A percentile compares a stretch with the other conserved stretches of the same genome.
phyloP scores from a whole-genome alignment of 2,888 invertebrate genomes.

The Cancer borealis region DNA sequence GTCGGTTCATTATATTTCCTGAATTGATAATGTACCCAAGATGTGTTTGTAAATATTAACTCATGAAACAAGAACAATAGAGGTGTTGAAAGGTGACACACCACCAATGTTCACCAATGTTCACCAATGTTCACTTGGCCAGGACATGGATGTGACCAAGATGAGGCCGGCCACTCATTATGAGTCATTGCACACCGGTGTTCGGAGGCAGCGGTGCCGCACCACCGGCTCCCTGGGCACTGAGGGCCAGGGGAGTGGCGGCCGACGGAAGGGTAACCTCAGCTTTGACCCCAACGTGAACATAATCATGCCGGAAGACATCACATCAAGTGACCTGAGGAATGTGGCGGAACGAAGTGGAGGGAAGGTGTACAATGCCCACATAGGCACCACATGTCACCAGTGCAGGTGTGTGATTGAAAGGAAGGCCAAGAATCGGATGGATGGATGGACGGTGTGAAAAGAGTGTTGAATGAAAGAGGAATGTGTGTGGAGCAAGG shows the following conservation, averaged over 20 bases:
- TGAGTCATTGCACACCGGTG: neutral
- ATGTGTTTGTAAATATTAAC: neutral
- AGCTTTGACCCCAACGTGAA: constrained; percentile 72
- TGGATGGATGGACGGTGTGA: too few relatives aligned
- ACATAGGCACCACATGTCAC: constrained; percentile 74
- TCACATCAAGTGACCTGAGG: constrained; percentile 60
- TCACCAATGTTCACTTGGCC: neutral
- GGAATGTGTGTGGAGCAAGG: too few relatives aligned
- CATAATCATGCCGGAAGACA: constrained; percentile 65
- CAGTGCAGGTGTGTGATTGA: constrained; percentile 68
- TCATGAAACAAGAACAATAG: neutral
- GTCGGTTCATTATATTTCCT: neutral
- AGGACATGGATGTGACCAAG: constrained; percentile 70
- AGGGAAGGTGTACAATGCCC: constrained; percentile 65
- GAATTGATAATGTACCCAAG: neutral
- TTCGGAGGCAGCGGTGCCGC: neutral
- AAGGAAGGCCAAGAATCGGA: too few relatives aligned
- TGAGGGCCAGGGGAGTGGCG: neutral
- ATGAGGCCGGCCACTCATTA: constrained; percentile 48
- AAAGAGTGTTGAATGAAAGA: too few relatives aligned
- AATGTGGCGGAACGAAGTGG: constrained; percentile 68
- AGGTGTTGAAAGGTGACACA: neutral
- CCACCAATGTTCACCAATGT: neutral
- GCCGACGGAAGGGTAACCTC: neutral
- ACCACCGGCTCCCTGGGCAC: neutral